phyloP scores from a whole-genome alignment of 2,888 invertebrate species.

The Gerris lacustris region DNA sequence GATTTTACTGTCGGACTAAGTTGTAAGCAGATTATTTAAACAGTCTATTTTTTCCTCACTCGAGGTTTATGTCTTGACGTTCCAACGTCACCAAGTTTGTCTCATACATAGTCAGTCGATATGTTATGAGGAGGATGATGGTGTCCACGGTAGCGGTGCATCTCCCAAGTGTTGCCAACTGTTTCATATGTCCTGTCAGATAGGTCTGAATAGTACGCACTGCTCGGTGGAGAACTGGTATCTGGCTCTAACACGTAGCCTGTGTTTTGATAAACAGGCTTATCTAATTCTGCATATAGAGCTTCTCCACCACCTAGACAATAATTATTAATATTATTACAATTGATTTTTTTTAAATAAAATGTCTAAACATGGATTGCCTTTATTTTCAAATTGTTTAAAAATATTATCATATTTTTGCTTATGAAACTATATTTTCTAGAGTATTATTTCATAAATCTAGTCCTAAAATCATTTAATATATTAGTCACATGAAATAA shows the following conservation, averaged over 20 bases:
- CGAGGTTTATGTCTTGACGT: too few relatives aligned
- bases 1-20: too few relatives aligned
- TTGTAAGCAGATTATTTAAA: too few relatives aligned
- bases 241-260: constrained; percentile 40
- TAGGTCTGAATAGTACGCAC: constrained; percentile 61
- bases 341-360: background rate
- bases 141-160: constrained; percentile 34
- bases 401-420: too few relatives aligned
- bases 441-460: too few relatives aligned
- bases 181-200: constrained; percentile 51
- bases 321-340: constrained; percentile 11
- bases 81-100: background rate
- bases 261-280: constrained; percentile 59
- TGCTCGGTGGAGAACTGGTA: constrained; percentile 53
- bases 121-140: background rate
- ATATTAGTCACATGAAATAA: too few relatives aligned
- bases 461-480: too few relatives aligned
- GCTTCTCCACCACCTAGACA: constrained; percentile 42
- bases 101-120: constrained; percentile 47
- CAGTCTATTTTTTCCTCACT: too few relatives aligned
- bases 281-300: constrained; percentile 57
- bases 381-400: too few relatives aligned
- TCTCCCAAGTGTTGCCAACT: constrained; percentile 42
- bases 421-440: too few relatives aligned
- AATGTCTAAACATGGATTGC: too few relatives aligned